phyloP scores from a whole-genome alignment of 1,140 invertebrate species.

The Heliothis virescens region DNA sequence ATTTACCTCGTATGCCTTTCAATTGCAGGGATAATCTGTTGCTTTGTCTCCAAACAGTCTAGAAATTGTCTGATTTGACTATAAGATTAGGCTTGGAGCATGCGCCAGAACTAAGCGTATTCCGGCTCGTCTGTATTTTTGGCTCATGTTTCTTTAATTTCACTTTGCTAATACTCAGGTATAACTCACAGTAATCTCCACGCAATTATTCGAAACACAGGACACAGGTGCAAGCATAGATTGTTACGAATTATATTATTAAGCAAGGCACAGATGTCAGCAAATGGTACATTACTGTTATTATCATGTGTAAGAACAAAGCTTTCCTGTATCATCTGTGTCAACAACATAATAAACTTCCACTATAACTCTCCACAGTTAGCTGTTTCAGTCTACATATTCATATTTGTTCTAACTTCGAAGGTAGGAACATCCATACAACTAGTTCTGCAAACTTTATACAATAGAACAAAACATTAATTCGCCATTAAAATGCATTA shows the following conservation, averaged over 20 bases:
- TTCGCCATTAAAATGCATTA: neutral
- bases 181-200: neutral
- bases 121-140: neutral
- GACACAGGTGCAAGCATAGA: neutral
- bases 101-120: neutral
- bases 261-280: neutral
- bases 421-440: neutral
- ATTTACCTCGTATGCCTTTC: neutral
- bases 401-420: neutral
- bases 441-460: neutral
- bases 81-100: neutral
- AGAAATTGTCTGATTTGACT: neutral
- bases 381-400: neutral
- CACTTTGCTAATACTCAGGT: neutral
- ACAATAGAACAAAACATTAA: neutral
- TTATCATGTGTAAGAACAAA: neutral
- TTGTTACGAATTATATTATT: constrained; percentile 4
- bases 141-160: constrained; percentile 18
- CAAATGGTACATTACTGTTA: constrained; percentile 2
- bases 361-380: neutral
- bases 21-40: constrained; percentile 12
- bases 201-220: neutral
- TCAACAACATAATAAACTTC: constrained; percentile 10
- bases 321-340: constrained; percentile 20
- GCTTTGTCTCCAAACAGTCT: neutral